phyloP scores from a whole-genome alignment of 2,797 vertebrate genomes.

The Cossypha polioptera region DNA sequence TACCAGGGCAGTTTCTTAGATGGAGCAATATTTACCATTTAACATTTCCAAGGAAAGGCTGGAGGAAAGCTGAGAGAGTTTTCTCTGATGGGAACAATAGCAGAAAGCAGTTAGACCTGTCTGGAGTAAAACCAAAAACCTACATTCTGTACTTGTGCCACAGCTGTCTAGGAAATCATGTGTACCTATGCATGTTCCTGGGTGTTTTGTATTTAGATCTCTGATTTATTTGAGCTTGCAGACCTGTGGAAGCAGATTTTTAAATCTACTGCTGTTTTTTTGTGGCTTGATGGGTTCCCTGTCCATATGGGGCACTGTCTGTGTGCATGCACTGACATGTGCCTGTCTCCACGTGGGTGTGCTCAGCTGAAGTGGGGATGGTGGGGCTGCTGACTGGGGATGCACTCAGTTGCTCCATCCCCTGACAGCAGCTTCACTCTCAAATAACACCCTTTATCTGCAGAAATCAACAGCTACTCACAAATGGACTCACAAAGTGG shows the following conservation, averaged over 20 bases:
- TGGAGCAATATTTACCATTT: not conserved
- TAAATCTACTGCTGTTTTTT: not conserved
- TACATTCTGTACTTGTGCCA: not conserved
- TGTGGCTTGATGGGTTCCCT: not conserved
- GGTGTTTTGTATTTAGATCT: not conserved
- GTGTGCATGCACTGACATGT: not conserved
- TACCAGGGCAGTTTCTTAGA: not conserved
- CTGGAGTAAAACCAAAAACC: not conserved
- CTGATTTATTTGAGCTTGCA: not conserved
- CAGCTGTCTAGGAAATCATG: not conserved
- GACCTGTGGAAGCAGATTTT: not conserved
- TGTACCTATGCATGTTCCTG: not conserved
- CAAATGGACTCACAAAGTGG: not conserved
- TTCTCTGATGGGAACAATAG: not conserved
- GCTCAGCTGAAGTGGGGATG: not conserved
- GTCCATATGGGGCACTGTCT: not conserved
- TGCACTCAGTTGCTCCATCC: not conserved
- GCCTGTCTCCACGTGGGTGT: accelerated
- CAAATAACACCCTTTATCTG: not conserved
- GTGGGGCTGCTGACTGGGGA: not conserved
- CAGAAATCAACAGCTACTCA: not conserved
- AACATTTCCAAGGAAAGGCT: not conserved
- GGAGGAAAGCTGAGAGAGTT: not conserved
- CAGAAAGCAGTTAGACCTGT: not conserved
- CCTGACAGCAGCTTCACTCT: not conserved